Evolutionary conservation across 1,140 invertebrate species (phyloP).

Genomic region (Oscheius sp.): DNA sequence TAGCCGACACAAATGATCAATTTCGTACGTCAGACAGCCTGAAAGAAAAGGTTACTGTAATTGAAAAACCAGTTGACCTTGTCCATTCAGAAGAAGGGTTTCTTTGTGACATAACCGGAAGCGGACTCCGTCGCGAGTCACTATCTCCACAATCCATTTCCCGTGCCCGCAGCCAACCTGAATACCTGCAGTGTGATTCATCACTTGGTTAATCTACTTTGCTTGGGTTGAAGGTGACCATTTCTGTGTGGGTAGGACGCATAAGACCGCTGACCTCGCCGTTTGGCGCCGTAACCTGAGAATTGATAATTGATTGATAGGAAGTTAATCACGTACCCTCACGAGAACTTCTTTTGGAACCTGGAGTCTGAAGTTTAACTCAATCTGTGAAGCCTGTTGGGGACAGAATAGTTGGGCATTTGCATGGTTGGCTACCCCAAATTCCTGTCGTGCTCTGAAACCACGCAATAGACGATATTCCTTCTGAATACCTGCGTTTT

Average conservation of each 20-base stretch:
- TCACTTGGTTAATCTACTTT: too few relatives aligned
- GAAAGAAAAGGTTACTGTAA: neutral
- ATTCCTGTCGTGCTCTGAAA: neutral
- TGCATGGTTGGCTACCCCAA: neutral
- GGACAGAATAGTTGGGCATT: neutral
- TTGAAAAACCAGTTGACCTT: neutral
- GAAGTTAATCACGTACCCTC: neutral
- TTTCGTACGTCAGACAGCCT: neutral
- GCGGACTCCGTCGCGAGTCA: neutral
- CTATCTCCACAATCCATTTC: neutral
- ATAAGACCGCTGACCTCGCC: neutral
- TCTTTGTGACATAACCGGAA: neutral
- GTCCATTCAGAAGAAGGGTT: neutral
- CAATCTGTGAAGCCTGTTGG: neutral
- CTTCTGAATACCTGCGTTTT: neutral
- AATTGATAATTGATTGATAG: neutral
- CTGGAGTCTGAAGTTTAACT: neutral
- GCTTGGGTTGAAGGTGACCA: neutral
- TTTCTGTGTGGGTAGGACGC: neutral
- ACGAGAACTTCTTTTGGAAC: neutral
- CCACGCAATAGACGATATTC: neutral
- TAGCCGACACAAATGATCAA: neutral
- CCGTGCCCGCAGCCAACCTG: neutral
- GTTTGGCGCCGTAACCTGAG: neutral
- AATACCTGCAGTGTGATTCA: too few relatives aligned